Percentiles rank a stretch among this genome's conserved stretches.
phyloP scores from a whole-genome alignment of 2,113 vertebrate species.

The Acrocephalus kingi region DNA sequence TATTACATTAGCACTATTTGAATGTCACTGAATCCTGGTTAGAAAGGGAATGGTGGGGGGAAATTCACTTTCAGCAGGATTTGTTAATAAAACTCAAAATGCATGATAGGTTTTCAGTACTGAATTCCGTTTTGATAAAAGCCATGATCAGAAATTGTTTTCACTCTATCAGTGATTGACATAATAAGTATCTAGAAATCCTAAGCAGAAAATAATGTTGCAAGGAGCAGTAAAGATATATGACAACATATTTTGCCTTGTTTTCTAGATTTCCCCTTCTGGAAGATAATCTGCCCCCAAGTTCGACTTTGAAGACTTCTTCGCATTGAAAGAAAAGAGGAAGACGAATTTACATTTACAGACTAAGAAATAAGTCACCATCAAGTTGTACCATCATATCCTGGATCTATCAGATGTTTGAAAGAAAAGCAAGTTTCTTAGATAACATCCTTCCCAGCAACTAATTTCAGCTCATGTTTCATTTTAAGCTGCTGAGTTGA shows the following conservation, averaged over 20 bases:
- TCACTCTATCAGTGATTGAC: not conserved
- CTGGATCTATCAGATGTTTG: not conserved
- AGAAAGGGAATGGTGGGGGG: not conserved
- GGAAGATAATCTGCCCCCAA: not conserved
- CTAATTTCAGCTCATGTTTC: not conserved
- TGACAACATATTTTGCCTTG: not conserved
- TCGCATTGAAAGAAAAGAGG: not conserved
- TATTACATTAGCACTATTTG: not conserved
- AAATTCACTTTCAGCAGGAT: not conserved
- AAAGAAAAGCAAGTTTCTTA: slow-evolving; percentile 42
- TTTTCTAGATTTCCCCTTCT: slow-evolving; percentile 14
- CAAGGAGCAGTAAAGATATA: not conserved
- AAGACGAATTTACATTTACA: not conserved
- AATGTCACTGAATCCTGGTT: not conserved
- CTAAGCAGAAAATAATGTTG: not conserved
- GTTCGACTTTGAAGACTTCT: not conserved
- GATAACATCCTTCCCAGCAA: not conserved
- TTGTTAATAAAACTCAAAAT: not conserved
- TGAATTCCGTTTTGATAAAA: slow-evolving; percentile 31
- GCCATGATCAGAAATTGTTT: not conserved
- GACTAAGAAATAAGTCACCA: not conserved
- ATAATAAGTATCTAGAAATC: not conserved
- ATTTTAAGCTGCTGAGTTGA: not conserved
- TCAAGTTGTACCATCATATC: not conserved
- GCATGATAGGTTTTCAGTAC: not conserved